These are phyloP conservation scores for Burhinus bistriatus DNA, from an alignment of 2,113 vertebrate genomes.

Conservation along the genomic window DNA sequence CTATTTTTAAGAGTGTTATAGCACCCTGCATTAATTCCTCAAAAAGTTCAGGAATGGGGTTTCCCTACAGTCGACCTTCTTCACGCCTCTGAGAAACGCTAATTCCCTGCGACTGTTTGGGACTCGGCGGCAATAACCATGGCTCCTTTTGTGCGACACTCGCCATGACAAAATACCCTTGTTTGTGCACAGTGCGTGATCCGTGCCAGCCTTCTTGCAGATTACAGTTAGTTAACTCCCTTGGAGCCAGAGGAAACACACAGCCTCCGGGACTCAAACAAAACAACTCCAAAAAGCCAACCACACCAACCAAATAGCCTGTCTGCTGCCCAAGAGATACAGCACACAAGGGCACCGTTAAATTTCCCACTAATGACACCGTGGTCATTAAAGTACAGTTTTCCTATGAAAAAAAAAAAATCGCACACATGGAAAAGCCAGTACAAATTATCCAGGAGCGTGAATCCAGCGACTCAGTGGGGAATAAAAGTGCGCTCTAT, in stretches of 20 bases:
- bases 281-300: neutral
- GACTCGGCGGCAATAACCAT: neutral
- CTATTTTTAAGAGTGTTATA: neutral
- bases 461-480: rapidly evolving
- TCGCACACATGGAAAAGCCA: neutral
- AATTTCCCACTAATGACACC: neutral
- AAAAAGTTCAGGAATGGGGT: neutral
- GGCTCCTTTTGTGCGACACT: neutral
- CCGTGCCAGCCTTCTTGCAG: neutral
- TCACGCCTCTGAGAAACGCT: neutral
- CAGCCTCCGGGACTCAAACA: rapidly evolving
- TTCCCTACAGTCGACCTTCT: neutral
- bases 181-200: neutral
- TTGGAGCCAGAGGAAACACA: neutral
- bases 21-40: neutral
- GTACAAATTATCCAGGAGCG: neutral
- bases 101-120: neutral
- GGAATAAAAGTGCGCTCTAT: neutral
- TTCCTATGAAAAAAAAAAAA: neutral
- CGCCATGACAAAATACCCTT: neutral
- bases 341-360: rapidly evolving
- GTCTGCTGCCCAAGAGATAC: neutral
- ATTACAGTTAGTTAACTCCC: neutral
- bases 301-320: rapidly evolving
- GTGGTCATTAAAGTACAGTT: neutral